Conservation (phyloP, 1,140 invertebrate species). For the Metaphire vulgaris region DNA sequence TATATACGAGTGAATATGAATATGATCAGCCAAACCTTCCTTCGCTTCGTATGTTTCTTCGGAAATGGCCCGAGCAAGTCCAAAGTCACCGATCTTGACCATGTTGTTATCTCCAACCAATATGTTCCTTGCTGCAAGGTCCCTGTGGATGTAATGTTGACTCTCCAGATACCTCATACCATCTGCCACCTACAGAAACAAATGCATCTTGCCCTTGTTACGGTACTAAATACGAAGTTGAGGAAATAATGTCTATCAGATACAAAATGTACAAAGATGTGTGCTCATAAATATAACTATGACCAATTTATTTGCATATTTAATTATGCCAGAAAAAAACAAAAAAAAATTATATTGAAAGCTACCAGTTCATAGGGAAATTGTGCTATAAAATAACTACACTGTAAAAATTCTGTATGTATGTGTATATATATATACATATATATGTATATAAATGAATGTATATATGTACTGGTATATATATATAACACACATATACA, state of each 20-base stretch:
- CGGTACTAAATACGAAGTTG: constrained; percentile 95
- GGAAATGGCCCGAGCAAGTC: constrained; percentile 89
- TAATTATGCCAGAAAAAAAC: too few relatives aligned
- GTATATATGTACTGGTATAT: too few relatives aligned
- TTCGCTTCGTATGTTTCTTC: constrained; percentile 98
- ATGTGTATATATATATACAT: too few relatives aligned
- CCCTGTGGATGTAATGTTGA: constrained; percentile 92
- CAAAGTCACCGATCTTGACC: constrained; percentile 86
- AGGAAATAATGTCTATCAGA: constrained; percentile 86
- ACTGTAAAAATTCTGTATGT: too few relatives aligned
- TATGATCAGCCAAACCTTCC: constrained; percentile 52
- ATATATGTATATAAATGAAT: too few relatives aligned
- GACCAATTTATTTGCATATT: neutral
- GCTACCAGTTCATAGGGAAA: too few relatives aligned
- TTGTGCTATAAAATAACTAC: too few relatives aligned
- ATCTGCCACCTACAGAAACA: constrained; percentile 74
- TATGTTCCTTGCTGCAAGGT: constrained; percentile 69
- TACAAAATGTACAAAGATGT: constrained; percentile 87
- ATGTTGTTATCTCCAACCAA: constrained; percentile 62
- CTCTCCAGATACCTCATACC: constrained; percentile 99
- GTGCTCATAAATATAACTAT: constrained; percentile 38
- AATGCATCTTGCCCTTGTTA: constrained; percentile 81
- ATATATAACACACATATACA: too few relatives aligned
- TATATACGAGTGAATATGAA: too few relatives aligned
- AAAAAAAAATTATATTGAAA: too few relatives aligned